Percentiles rank a stretch among this genome's conserved stretches.
Evolutionary conservation across 2,888 invertebrate genomes (phyloP).

Genomic region (Brachylomia viminalis): DNA sequence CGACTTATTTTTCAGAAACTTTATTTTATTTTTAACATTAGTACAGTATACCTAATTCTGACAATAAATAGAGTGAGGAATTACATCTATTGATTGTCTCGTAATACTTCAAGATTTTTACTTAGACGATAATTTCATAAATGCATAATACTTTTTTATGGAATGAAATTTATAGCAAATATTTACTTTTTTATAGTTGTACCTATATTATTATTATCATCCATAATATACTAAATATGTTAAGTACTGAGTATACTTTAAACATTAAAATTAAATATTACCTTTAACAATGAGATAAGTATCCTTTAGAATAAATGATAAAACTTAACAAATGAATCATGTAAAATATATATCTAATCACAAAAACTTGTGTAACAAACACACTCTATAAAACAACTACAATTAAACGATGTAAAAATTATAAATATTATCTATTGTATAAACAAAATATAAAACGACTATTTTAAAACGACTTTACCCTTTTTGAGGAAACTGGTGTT

Average conservation of each 20-base stretch:
- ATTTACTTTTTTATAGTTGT: slow-evolving; percentile 5
- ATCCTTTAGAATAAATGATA: background rate
- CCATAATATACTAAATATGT: background rate
- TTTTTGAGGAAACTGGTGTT: slow-evolving; percentile 18
- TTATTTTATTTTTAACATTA: slow-evolving; percentile 55
- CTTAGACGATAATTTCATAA: slow-evolving; percentile 35
- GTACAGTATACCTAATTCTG: slow-evolving; percentile 47
- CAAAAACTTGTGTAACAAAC: slow-evolving; percentile 12
- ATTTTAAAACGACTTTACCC: slow-evolving; percentile 15
- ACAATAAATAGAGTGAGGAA: slow-evolving; percentile 35
- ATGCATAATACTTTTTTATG: slow-evolving; percentile 52
- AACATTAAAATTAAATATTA: background rate
- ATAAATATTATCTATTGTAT: background rate
- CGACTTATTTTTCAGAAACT: slow-evolving; percentile 1
- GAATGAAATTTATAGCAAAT: slow-evolving; percentile 34
- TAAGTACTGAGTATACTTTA: slow-evolving; percentile 3
- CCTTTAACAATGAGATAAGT: background rate
- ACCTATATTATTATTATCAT: slow-evolving; percentile 32
- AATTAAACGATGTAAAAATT: slow-evolving; percentile 11
- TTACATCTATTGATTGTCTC: slow-evolving; percentile 42
- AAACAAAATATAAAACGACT: background rate
- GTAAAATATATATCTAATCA: slow-evolving; percentile 11
- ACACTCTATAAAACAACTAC: background rate
- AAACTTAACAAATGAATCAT: background rate
- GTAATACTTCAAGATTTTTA: slow-evolving; percentile 49